Evolutionary conservation across 2,797 vertebrate genomes (phyloP), one percentile per base, ranked within the genome.

Genomic region (Notoglanidium macrostoma): DNA sequence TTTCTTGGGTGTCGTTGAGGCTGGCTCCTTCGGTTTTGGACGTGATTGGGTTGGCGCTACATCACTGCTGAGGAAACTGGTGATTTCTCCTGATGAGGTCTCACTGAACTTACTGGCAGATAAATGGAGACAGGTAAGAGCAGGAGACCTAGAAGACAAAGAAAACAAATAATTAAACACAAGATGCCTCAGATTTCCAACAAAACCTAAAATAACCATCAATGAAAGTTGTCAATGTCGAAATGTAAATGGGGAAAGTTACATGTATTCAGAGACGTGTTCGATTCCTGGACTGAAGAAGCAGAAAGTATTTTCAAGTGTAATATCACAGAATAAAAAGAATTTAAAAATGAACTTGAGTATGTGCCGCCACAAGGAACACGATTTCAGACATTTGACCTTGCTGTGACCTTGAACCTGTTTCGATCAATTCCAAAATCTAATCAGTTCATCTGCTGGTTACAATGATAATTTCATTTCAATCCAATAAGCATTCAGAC

Each of bases 91-190:
- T 49, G 92, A 91, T 12, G 94, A 91, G 2, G 92, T 80, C 0
- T 96, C 94, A 0, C 91, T 96, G 92, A 99, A 99, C 91, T 98
- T 99, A 92, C 95, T 96, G 35, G 97, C 97, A 0, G 95, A 98
- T 77, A 99, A 92, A 82, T 96, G 95, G 21, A 99, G 94, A 51
- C 97, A 92, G 54, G 95, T 97, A 89, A 99, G 94, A 0, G 98
- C 96, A 1, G 98, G 98, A 90, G 93, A 96, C 98, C 98, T 99
- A 92, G 21, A 78, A 91, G 0, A 83, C 35, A 68, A 83, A 61
- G 3, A 72, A 46, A 5, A 26, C 26, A 72, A 49, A 83, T 21
- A 61, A n/a, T 21, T 5, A 57, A 19, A 32, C 23, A 23, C n/a
- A 35, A 35, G 67, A 17, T 74, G 40, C 1, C 2, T 74, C 72